Evolutionary conservation across 2,113 vertebrate species (phyloP).

Genomic region (Tretioscincus oriximinensis): DNA sequence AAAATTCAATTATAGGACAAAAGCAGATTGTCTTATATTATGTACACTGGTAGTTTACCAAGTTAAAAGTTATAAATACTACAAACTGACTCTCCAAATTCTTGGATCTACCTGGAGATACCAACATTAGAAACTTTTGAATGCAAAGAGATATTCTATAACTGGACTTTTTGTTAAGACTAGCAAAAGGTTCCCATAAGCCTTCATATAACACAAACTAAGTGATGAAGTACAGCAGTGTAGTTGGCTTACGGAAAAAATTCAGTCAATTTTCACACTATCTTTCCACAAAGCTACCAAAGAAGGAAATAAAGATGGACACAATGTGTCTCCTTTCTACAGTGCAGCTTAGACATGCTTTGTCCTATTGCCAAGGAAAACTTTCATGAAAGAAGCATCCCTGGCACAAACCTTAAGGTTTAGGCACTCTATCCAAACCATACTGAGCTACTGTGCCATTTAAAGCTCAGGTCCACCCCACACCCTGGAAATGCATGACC

Average conservation of each 20-base stretch:
- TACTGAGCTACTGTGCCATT: not conserved
- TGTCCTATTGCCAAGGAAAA: too few species aligned
- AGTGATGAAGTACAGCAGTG: constrained; percentile 2
- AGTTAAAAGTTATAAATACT: too few species aligned
- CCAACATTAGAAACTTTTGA: too few species aligned
- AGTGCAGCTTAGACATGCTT: not conserved
- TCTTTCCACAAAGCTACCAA: not conserved
- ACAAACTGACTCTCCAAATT: too few species aligned
- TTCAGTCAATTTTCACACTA: not conserved
- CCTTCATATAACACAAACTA: constrained; percentile 60
- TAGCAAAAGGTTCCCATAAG: constrained; percentile 39
- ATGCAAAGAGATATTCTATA: too few species aligned
- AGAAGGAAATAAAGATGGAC: not conserved
- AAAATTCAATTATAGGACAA: constrained; percentile 13
- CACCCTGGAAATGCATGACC: constrained; percentile 13
- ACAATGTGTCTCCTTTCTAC: not conserved
- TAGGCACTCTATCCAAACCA: not conserved
- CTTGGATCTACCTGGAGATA: too few species aligned
- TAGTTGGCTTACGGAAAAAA: not conserved
- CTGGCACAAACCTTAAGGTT: not conserved
- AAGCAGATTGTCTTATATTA: too few species aligned
- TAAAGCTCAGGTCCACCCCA: not conserved
- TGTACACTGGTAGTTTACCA: too few species aligned
- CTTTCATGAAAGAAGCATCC: not conserved
- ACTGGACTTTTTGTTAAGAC: not conserved